Conservation (phyloP, 2,888 invertebrate species). For the Lycaena phlaeas region DNA sequence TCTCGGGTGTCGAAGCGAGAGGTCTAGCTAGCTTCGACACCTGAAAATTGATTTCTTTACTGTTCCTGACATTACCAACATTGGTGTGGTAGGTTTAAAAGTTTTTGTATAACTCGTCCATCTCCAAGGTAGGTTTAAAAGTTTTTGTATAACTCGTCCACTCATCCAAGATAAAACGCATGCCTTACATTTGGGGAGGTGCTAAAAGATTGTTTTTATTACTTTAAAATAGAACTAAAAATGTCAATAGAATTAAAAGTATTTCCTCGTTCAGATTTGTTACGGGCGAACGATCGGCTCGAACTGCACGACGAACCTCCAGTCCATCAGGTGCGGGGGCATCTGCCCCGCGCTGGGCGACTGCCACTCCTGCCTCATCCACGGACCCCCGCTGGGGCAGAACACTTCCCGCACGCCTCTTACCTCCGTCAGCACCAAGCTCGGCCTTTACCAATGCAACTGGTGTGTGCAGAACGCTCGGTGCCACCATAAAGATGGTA, state of each 20-base stretch:
- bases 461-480: slow-evolving; percentile 96
- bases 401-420: slow-evolving; percentile 44
- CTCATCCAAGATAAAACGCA: no score
- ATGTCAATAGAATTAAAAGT: background rate
- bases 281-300: slow-evolving; percentile 89
- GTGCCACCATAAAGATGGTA: slow-evolving; percentile 89
- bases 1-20: no score
- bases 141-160: no score
- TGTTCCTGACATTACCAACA: no score
- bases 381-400: slow-evolving; percentile 75
- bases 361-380: slow-evolving; percentile 92
- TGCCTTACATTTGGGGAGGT: no score
- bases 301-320: slow-evolving; percentile 91
- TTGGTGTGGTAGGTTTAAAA: no score
- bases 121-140: no score
- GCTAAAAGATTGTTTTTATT: no score
- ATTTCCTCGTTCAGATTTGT: slow-evolving; percentile 67
- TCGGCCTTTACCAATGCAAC: slow-evolving; percentile 85
- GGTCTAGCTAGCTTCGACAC: no score
- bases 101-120: no score
- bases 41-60: no score
- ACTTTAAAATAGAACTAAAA: background rate
- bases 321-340: slow-evolving; percentile 89
- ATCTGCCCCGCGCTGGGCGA: slow-evolving; percentile 91
- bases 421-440: slow-evolving; percentile 79